Percentiles rank a stretch among this genome's conserved stretches.
These are phyloP conservation scores for Platysteira castanea DNA, from an alignment of 2,113 vertebrate genomes.

Conservation along the genomic window DNA sequence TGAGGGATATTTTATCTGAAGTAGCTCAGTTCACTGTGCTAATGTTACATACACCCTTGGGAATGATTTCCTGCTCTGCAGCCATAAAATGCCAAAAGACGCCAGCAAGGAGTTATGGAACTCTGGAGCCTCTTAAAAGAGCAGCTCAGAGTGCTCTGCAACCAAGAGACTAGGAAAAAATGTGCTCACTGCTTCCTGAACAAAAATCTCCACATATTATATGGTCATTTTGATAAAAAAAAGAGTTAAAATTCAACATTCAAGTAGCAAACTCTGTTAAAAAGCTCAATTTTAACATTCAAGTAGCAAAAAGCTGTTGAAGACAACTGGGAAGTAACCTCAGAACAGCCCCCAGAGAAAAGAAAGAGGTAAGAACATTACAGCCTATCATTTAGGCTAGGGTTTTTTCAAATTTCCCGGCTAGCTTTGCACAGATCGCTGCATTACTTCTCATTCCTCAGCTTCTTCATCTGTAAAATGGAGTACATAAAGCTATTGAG, in stretches of 20 bases:
- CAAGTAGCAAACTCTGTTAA: background rate
- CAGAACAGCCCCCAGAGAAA: background rate
- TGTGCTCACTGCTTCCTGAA: background rate
- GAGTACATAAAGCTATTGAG: background rate
- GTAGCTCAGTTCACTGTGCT: background rate
- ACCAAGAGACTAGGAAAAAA: background rate
- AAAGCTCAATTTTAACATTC: background rate
- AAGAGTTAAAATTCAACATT: background rate
- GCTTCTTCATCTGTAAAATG: background rate
- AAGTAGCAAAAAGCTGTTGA: background rate
- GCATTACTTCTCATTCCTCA: background rate
- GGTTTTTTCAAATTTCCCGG: background rate
- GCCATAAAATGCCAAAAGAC: background rate
- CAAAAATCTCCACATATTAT: background rate
- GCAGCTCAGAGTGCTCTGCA: background rate
- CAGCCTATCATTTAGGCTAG: background rate
- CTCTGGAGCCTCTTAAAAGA: background rate
- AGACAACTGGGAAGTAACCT: background rate
- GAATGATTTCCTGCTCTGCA: background rate
- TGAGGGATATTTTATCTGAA: background rate
- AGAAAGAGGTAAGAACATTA: background rate
- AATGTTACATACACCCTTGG: background rate
- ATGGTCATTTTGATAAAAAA: background rate
- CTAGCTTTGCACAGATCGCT: background rate
- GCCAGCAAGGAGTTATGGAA: background rate